These are phyloP conservation scores for Anneissia japonica DNA, from an alignment of 35 echinoderm and acorn worm species.

Conservation along the genomic window DNA sequence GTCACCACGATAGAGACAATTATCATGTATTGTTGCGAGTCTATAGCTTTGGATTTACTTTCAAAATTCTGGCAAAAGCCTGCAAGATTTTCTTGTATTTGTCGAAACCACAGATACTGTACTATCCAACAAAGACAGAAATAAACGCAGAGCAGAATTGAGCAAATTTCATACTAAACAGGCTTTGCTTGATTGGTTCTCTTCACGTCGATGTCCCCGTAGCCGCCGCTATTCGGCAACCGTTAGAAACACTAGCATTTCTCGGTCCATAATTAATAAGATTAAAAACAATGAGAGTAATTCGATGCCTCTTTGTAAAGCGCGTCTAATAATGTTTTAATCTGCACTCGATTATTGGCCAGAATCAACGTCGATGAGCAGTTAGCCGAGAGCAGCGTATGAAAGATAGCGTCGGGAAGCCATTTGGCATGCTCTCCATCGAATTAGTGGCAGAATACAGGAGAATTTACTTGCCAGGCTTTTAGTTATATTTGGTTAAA, in stretches of 20 bases:
- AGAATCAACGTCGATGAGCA: not conserved
- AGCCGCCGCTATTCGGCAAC: not conserved
- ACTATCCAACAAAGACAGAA: not conserved
- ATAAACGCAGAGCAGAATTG: not conserved
- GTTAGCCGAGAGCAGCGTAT: not conserved
- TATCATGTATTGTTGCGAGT: not conserved
- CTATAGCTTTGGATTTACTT: not conserved
- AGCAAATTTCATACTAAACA: not conserved
- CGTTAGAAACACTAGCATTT: not conserved
- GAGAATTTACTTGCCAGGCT: not conserved
- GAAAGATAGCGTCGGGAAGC: not conserved
- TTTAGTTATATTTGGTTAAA: not conserved
- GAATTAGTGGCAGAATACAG: not conserved
- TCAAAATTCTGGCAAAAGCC: not conserved
- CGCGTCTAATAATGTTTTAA: not conserved
- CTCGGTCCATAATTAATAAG: not conserved
- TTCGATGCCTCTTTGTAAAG: not conserved
- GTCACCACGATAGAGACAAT: not conserved
- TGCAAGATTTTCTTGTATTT: not conserved
- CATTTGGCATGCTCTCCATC: not conserved
- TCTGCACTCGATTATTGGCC: not conserved
- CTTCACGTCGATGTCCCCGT: not conserved
- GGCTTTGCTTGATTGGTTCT: not conserved
- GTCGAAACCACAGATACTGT: too few species aligned
- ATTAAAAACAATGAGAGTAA: conserved; percentile 2